These are phyloP conservation scores for Myzus persicae DNA, from an alignment of 1,140 invertebrate species.

Conservation along the genomic window DNA sequence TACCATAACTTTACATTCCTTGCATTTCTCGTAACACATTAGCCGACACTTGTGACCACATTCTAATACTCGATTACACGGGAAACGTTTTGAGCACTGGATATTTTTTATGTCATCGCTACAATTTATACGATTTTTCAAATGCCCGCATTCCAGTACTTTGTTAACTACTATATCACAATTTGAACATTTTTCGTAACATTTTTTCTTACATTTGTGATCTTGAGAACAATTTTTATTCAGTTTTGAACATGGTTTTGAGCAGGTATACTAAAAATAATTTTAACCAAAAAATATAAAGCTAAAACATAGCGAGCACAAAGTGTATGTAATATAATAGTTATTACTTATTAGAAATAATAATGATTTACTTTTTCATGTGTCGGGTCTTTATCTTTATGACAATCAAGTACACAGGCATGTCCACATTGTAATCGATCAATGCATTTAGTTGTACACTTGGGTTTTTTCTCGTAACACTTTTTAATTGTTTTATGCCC, in stretches of 20 bases:
- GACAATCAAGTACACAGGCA: constrained; percentile 61
- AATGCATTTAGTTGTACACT: constrained; percentile 35
- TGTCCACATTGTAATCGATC: constrained; percentile 61
- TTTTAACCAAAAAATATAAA: background rate
- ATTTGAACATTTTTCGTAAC: constrained; percentile 66
- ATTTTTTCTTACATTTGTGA: constrained; percentile 67
- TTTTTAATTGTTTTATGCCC: constrained; percentile 63
- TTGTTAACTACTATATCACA: constrained; percentile 2
- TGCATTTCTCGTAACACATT: background rate
- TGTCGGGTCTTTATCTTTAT: constrained; percentile 59
- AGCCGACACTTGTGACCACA: constrained; percentile 16
- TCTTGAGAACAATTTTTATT: constrained; percentile 64
- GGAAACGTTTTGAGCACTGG: background rate
- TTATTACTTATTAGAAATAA: background rate
- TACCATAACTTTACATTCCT: background rate
- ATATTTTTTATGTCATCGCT: background rate
- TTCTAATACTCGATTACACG: background rate
- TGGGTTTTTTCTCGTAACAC: constrained; percentile 48
- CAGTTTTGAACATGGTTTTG: constrained; percentile 64
- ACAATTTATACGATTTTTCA: background rate
- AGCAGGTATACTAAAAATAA: constrained; percentile 6
- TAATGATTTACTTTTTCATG: constrained; percentile 57
- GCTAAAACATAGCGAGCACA: background rate
- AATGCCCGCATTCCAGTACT: background rate
- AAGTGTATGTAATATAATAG: background rate